Conservation (phyloP, 2,888 invertebrate species). For the Yponomeuta plumbellus region DNA sequence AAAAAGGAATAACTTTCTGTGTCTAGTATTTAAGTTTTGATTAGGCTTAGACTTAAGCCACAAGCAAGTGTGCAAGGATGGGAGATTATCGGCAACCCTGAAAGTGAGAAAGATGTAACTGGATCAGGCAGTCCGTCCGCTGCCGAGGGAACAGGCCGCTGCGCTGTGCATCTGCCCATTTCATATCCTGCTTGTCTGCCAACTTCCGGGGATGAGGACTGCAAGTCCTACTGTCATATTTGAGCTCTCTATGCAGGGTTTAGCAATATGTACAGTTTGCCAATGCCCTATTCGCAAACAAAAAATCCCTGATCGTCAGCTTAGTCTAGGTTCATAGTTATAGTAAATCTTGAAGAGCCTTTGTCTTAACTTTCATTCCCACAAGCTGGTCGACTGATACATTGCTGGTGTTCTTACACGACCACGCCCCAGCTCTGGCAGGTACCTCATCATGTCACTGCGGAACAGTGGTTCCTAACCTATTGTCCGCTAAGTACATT, state of each 20-base stretch:
- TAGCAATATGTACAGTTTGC: no score
- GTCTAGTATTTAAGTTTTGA: background rate
- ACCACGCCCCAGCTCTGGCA: background rate
- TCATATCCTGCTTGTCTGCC: no score
- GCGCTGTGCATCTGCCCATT: slow-evolving; percentile 45
- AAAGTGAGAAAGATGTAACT: slow-evolving; percentile 75
- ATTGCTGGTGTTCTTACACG: background rate
- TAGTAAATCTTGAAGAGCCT: background rate
- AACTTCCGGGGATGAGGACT: no score
- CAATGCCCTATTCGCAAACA: no score
- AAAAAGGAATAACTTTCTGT: no score
- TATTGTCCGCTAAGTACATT: no score
- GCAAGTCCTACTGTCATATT: no score
- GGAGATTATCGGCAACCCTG: background rate
- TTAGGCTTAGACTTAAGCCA: background rate
- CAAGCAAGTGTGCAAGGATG: background rate
- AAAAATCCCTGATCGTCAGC: no score
- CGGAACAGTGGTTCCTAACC: no score
- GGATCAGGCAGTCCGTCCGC: slow-evolving; percentile 76
- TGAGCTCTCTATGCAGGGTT: no score
- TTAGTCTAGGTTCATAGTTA: no score
- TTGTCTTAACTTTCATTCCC: background rate
- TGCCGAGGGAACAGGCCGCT: slow-evolving; percentile 84
- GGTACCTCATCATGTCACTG: background rate
- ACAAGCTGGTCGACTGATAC: background rate